These are phyloP conservation scores for Pristis pectinata DNA, from an alignment of 2,797 vertebrate genomes.

Conservation along the genomic window DNA sequence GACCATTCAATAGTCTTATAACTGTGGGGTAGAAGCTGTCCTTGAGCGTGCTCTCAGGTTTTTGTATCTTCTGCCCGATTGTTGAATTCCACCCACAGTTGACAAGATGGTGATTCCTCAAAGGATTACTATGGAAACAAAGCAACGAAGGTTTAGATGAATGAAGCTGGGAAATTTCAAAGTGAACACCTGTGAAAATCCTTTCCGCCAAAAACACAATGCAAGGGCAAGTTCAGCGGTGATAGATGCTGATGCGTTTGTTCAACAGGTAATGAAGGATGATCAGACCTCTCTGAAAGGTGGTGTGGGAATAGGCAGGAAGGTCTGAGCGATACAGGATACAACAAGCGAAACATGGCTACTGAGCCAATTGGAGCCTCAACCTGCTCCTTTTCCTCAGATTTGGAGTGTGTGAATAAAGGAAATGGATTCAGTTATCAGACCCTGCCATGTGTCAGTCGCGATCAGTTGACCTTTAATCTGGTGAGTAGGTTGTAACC, in stretches of 20 bases:
- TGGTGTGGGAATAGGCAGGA: background rate
- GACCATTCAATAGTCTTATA: too few species aligned
- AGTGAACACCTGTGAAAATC: background rate
- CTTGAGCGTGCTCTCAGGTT: too few species aligned
- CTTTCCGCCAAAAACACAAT: background rate
- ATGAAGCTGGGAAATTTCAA: background rate
- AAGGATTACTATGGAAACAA: background rate
- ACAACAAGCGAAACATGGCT: too few species aligned
- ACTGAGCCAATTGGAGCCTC: too few species aligned
- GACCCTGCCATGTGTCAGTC: background rate
- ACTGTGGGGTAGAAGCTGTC: too few species aligned
- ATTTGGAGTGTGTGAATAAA: background rate
- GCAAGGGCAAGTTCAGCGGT: background rate
- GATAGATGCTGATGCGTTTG: background rate
- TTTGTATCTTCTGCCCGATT: too few species aligned
- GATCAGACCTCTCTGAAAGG: background rate
- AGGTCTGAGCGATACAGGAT: background rate
- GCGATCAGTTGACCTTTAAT: too few species aligned
- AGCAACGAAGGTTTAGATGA: background rate
- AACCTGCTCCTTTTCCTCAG: background rate
- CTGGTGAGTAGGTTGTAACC: too few species aligned
- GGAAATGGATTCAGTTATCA: too few species aligned
- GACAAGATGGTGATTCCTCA: too few species aligned
- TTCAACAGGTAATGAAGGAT: background rate
- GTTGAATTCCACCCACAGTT: too few species aligned